Evolutionary conservation across 2,888 invertebrate genomes (phyloP).

Genomic region (Deroplatys truncata): DNA sequence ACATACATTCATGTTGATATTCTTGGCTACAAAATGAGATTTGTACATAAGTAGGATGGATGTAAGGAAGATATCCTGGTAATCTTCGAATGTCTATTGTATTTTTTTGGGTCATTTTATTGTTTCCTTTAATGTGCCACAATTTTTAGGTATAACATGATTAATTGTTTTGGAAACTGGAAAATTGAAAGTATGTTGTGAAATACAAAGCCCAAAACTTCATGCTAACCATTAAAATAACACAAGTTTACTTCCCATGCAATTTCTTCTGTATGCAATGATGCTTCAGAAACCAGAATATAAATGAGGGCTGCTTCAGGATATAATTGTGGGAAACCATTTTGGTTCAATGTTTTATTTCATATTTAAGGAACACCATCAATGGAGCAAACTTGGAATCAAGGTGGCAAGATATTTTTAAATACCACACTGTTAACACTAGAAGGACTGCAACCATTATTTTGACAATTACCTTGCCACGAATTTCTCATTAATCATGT

Average conservation of each 20-base stretch:
- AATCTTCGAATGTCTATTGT: background rate
- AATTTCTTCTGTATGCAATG: background rate
- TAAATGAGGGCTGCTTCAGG: background rate
- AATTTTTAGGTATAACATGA: background rate
- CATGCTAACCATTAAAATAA: no score
- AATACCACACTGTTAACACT: no score
- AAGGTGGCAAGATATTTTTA: no score
- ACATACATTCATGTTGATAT: background rate
- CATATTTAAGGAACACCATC: no score
- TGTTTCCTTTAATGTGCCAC: background rate
- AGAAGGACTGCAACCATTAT: no score
- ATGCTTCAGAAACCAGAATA: background rate
- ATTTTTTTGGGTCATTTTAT: background rate
- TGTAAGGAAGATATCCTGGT: background rate
- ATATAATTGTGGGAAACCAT: background rate
- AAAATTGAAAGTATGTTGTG: background rate
- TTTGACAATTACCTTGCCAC: no score
- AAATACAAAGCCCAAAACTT: no score
- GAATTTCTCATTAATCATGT: no score
- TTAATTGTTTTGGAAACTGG: background rate
- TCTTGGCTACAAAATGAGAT: background rate
- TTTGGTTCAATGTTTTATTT: background rate
- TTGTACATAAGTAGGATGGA: background rate
- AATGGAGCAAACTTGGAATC: no score
- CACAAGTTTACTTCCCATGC: no score